A percentile compares a stretch with the other conserved stretches of the same genome.
Conservation (phyloP, 2,888 invertebrate species). For the Pseudococcus jackbeardsleyi region DNA sequence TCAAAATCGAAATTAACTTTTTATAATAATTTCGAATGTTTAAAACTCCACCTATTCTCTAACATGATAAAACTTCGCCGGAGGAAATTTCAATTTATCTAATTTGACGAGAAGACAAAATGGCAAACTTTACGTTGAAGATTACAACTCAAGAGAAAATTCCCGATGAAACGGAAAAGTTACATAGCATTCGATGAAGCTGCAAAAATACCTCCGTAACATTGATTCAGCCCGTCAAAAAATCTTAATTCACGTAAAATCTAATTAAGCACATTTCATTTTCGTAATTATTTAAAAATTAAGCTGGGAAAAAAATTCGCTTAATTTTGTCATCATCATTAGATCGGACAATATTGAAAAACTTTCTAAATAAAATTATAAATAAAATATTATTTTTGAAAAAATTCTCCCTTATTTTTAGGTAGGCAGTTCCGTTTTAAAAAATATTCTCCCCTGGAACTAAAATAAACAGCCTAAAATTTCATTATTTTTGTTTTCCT, state of each 20-base stretch:
- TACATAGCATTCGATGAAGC: not conserved
- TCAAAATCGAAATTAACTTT: not conserved
- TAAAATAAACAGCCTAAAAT: not conserved
- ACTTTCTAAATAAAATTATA: not conserved
- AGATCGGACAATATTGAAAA: not conserved
- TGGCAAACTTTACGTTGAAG: not conserved
- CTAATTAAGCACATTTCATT: constrained; percentile 12
- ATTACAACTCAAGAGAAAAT: not conserved
- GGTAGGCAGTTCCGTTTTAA: too few species aligned
- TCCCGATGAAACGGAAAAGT: not conserved
- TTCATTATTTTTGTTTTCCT: not conserved
- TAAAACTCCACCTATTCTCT: not conserved
- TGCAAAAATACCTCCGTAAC: not conserved
- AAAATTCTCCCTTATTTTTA: too few species aligned
- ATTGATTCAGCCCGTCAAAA: not conserved
- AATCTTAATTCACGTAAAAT: not conserved
- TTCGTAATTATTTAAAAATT: not conserved
- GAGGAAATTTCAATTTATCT: not conserved
- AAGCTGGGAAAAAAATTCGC: not conserved
- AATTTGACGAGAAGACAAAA: constrained; percentile 10
- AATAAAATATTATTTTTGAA: too few species aligned
- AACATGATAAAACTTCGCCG: not conserved
- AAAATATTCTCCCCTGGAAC: too few species aligned
- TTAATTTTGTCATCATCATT: not conserved
- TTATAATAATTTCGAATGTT: not conserved